Evolutionary conservation across 1,140 invertebrate genomes (phyloP).

Genomic region (Eriocheir sinensis): DNA sequence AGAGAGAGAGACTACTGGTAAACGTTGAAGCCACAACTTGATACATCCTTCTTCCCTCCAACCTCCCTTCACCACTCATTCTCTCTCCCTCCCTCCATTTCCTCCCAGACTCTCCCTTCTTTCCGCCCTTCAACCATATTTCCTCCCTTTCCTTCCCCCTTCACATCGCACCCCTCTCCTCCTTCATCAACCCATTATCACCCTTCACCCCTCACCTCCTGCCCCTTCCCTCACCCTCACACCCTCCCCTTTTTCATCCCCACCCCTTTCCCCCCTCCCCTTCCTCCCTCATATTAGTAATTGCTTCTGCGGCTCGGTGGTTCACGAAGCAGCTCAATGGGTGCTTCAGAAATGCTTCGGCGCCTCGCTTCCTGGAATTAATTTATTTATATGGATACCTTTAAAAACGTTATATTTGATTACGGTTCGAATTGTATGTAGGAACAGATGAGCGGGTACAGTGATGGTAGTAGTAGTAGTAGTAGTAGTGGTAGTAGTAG

Average conservation of each 20-base stretch:
- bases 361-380: neutral
- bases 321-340: neutral
- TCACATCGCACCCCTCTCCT: no score
- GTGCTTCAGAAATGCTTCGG: neutral
- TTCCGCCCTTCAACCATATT: neutral
- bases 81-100: constrained; percentile 1
- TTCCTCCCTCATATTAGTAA: neutral
- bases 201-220: neutral
- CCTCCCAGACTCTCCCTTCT: neutral
- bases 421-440: neutral
- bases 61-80: neutral
- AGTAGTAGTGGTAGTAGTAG: constrained; percentile 7
- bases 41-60: neutral
- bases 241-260: neutral
- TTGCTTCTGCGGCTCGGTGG: neutral
- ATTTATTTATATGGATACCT: no score
- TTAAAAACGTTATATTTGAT: no score
- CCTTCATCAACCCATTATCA: neutral
- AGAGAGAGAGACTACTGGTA: no score
- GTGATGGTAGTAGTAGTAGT: neutral
- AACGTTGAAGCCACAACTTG: no score
- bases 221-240: neutral
- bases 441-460: neutral
- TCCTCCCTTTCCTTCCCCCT: neutral
- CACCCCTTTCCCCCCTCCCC: neutral